Base-by-base conservation (phyloP, 2,888 invertebrate species). In the Clivina fossor region DNA sequence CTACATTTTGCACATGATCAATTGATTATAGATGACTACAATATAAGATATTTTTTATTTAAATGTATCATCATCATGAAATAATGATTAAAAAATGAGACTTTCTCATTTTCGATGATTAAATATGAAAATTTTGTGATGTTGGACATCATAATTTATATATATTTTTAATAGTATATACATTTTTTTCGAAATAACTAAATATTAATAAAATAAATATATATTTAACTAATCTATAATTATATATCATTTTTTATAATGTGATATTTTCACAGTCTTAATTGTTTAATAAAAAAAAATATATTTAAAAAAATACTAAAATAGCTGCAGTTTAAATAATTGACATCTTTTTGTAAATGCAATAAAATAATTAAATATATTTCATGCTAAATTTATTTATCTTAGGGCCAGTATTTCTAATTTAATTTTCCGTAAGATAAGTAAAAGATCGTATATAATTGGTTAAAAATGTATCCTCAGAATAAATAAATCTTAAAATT, bases 1-100 rank as follows among this genome's bases (percentile, higher is more conserved):
- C 35, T 44, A 37, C 53, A 53, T 33, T 50, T 44, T 44, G 44
- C 53, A 53, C 53, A 53, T 35, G 53, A 43, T 44, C 44, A 53
- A 35, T 3, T 22, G n/a, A 47, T 32, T 47, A 47, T 24, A n/a
- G n/a, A n/a, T n/a, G 22, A 20, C n/a, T 46, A 46, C 19, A 8
- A 32, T 46, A 28, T 26, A 30, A 44, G 44, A 32, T 44, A 44
- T 32, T 30, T 44, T 28, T 32, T 32, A n/a, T 30, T 38, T n/a
- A 38, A 38, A 16, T 16, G 35, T 35, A 16, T 16, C 35, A 35
- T 35, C 15, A 26, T 24, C 20, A 40, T 40, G 40, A 40, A 26
- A n/a, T n/a, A 43, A 43, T 43, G 24, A 26, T 26, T 24, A 26
- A 7, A 8, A 26, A 26, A 7, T 8, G 26, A n/a, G 24, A 43